These are phyloP conservation scores for Sycophila texana DNA, from an alignment of 2,888 invertebrate genomes.

Conservation along the genomic window DNA sequence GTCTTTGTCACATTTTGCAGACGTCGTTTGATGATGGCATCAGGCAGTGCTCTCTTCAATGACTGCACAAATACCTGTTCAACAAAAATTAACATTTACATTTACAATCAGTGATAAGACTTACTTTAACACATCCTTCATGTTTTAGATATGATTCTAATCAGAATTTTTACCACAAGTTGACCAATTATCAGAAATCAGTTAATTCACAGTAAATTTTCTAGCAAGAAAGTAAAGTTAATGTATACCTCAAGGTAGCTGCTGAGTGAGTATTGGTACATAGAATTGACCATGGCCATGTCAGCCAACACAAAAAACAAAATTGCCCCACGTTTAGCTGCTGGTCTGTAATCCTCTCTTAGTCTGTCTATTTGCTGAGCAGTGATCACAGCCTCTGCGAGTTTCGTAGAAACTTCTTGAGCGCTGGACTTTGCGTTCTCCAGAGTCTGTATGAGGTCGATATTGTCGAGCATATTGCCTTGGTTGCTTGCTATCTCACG, in stretches of 20 bases:
- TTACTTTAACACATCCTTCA: not conserved
- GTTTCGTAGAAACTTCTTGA: slow-evolving; percentile 85
- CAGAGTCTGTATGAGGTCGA: slow-evolving; percentile 88
- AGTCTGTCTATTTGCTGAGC: slow-evolving; percentile 88
- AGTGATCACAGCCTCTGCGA: slow-evolving; percentile 86
- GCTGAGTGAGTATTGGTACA: slow-evolving; percentile 94
- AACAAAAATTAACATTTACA: not conserved
- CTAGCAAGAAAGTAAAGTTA: not conserved
- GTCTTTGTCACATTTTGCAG: slow-evolving; percentile 89
- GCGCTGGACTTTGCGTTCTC: slow-evolving; percentile 94
- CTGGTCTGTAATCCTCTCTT: slow-evolving; percentile 90
- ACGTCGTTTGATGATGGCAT: slow-evolving; percentile 85
- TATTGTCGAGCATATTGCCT: slow-evolving; percentile 95
- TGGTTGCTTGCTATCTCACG: slow-evolving; percentile 90
- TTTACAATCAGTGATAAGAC: no score
- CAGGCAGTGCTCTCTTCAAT: slow-evolving; percentile 88
- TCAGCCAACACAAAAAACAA: slow-evolving; percentile 93
- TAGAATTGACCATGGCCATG: slow-evolving; percentile 90
- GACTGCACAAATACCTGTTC: slow-evolving; percentile 86
- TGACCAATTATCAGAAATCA: not conserved
- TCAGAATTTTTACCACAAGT: not conserved
- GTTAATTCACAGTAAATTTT: no score
- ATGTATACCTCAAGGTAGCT: slow-evolving; percentile 87
- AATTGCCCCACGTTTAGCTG: slow-evolving; percentile 91
- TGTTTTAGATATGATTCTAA: not conserved